phyloP scores from a whole-genome alignment of 2,888 invertebrate genomes.

The Drosophila cognata region DNA sequence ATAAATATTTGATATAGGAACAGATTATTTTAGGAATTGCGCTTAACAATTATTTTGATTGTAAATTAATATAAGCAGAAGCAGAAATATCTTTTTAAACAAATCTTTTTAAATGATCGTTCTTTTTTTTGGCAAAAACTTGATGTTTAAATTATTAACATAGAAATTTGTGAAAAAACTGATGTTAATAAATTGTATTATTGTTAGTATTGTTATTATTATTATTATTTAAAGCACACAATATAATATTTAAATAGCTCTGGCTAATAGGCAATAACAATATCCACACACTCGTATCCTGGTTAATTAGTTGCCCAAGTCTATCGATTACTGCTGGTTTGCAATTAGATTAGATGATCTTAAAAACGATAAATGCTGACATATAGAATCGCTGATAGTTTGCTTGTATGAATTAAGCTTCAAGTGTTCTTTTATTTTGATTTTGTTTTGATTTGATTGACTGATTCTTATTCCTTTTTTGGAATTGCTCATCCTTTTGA shows the following conservation, averaged over 20 bases:
- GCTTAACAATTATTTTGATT: not conserved
- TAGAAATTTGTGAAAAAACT: not conserved
- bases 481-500: slow-evolving; percentile 12
- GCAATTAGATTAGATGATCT: not conserved
- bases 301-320: not conserved
- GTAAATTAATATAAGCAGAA: not conserved
- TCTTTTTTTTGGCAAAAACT: not conserved
- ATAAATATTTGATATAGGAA: not conserved
- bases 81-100: too few species aligned
- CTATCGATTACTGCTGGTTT: not conserved
- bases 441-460: not conserved
- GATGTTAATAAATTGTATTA: not conserved
- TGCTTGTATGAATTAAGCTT: not conserved
- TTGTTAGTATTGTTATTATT: not conserved
- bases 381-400: not conserved
- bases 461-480: not conserved
- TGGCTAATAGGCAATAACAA: not conserved
- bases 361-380: not conserved
- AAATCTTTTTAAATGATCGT: not conserved
- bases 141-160: not conserved
- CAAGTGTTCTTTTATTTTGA: not conserved
- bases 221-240: not conserved
- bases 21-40: not conserved
- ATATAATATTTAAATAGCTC: not conserved
- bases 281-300: not conserved